Base-by-base conservation (phyloP, 2,797 vertebrate species). In the Nyctalus aviator region DNA sequence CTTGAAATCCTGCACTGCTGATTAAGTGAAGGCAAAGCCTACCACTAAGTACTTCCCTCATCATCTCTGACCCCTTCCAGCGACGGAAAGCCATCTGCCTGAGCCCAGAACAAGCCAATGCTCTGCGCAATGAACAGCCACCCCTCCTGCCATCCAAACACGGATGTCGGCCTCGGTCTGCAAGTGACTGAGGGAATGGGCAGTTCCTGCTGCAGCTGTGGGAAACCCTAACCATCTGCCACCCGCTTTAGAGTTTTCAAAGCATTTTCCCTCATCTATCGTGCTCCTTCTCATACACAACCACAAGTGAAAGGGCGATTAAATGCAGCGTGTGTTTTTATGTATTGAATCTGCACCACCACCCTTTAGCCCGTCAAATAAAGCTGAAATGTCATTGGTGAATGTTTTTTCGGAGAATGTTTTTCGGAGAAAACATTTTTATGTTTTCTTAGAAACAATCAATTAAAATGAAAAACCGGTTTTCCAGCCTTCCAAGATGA, bases 401-500 rank as follows among this genome's bases (percentile, higher is more conserved):
- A 37, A 50, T 81, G 59, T 41, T 81, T 78, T 76, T 23, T 75
- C 10, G 84, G 32, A 93, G 64, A 75, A 75, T 21, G 44, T 25
- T 46, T n/a, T n/a, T n/a, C n/a, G n/a, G n/a, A n/a, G 21, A 21
- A 32, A 41, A 64, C 20, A 64, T 41, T 53, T 96, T 68, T 44
- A 59, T 35, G 11, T 90, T 87, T 79, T 64, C 48, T 93, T 57
- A 46, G 25, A 69, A 76, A 71, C 83, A n/a, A 76, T 68, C 21
- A 11, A 21, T 81, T 86, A 55, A 85, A 71, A 69, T 8, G 30
- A 48, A 44, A 77, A 92, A 62, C 8, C 1, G 76, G 88, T 82
- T 92, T 92, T 55, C 27, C 10, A 69, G 3, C 5, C 44, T 95
- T 94, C 73, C 6, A 20, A 82, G 84, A 94, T 25, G 62, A 81